Base-by-base conservation (phyloP, 2,797 vertebrate genomes). In the Phataginus tricuspis region DNA sequence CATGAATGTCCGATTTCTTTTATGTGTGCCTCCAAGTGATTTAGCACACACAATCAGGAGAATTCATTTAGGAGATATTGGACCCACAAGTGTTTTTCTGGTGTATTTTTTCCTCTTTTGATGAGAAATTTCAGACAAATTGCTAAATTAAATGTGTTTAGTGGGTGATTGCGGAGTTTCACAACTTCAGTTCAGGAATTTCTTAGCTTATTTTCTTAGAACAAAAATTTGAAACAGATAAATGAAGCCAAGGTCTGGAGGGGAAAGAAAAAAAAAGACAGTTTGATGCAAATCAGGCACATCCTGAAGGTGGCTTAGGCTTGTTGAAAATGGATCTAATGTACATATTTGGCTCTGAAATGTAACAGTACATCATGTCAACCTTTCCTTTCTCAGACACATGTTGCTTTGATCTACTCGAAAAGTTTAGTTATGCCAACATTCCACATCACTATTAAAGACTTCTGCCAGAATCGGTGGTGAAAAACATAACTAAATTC, bases 321-420 rank as follows among this genome's bases (percentile, higher is more conserved):
- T 94, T 90, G 61, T n/a, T 86, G n/a, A 77, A 88, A 82, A 34
- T 39, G 63, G 2, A 1, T 71, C 80, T 93, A n/a, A 77, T 34
- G 68, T 82, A 55, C 42, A 91, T 66, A 82, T 93, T 85, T 90
- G 93, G 21, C 71, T 92, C 72, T 49, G 64, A 94, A 77, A 88
- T 34, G 13, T 82, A 89, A 92, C 61, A 85, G 53, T 74, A 83
- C 34, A 78, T 96, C 84, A 86, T 69, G 45, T 83, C 57, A 94
- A 80, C 19, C 69, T 97, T 96, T 96, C 63, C 69, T 97, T 96
- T 90, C 75, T 96, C 88, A 75, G 42, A 86, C 61, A 90, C 51
- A 96, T 95, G 64, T 19, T 91, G 93, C 71, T 96, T 97, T 97
- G 69, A 94, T 91, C 25, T n/a, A 23, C 57, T 9, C 53, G 18